Conservation (phyloP, 2,113 vertebrate genomes). For the Nanorana parkeri region DNA sequence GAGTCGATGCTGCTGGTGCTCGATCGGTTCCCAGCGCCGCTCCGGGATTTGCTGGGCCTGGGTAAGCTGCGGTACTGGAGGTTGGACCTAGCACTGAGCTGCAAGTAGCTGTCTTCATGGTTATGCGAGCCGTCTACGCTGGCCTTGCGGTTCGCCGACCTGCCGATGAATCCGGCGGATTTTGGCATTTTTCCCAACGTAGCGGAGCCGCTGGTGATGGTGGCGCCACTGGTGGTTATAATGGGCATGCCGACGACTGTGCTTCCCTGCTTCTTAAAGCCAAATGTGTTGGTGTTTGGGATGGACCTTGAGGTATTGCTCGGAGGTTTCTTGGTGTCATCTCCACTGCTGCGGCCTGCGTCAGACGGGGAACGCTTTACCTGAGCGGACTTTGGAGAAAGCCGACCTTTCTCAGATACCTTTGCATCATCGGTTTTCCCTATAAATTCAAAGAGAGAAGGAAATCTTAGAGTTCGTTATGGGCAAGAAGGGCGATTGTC, state of each 20-base stretch:
- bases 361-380: constrained; percentile 94
- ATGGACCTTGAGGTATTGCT: constrained; percentile 78
- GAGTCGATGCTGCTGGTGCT: constrained; percentile 98
- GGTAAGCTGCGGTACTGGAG: constrained; percentile 97
- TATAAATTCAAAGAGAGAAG: constrained; percentile 61
- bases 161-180: constrained; percentile 81
- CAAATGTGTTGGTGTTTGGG: constrained; percentile 86
- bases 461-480: constrained; percentile 12
- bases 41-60: constrained; percentile 88
- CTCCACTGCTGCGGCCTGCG: constrained; percentile 90
- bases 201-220: constrained; percentile 93
- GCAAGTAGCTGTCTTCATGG: constrained; percentile 90
- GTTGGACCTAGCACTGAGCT: constrained; percentile 87
- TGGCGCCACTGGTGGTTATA: constrained; percentile 91
- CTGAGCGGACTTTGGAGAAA: constrained; percentile 85
- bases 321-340: constrained; percentile 86
- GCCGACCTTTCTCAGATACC: constrained; percentile 93
- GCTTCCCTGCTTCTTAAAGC: constrained; percentile 93
- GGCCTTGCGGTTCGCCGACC: constrained; percentile 78
- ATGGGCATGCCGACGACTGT: constrained; percentile 79
- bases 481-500: no score
- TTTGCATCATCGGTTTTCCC: constrained; percentile 95
- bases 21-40: constrained; percentile 89
- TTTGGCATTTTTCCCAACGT: constrained; percentile 96
- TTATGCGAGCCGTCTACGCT: constrained; percentile 81